Base-by-base conservation (phyloP, 2,797 vertebrate genomes). In the Centroberyx gerrardi region DNA sequence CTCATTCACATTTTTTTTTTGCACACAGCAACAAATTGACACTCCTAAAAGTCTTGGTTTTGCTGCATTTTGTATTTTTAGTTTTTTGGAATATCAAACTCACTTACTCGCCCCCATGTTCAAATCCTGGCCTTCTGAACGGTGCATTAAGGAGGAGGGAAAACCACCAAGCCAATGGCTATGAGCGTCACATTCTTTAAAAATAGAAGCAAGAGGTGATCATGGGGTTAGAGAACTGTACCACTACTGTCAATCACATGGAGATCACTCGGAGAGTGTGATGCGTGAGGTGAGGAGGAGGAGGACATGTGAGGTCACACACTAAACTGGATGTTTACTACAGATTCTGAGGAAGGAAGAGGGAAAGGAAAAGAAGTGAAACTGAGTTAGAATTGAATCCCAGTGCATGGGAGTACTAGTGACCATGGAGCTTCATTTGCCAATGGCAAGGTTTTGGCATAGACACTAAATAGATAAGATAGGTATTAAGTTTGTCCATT, bases 401-500 rank as follows among this genome's bases (percentile, higher is more conserved):
- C 22, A 15, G 38, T 33, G 63, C 52, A 38, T 73, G 58, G 58
- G 48, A 55, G 61, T 17, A 62, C 61, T 60, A 49, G 38, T 69
- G 55, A 74, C 52, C 52, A 0, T 5, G 8, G 51, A 76, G 68
- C 66, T 61, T 55, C 2, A 22, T 36, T 55, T 74, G 82, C 83
- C 78, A 74, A 33, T 59, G 61, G 56, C 22, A 36, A 38, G 27
- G 18, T 71, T 72, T 59, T 81, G 63, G 76, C 52, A 59, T 51
- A 49, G 44, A 88, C 83, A 84, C 84, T 83, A 88, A 82, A 77
- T 40, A 75, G 33, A 81, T 29, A 46, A 71, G 74, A 42, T 68
- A 72, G 68, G 22, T 71, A 10, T 69, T 52, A 58, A 61, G 85
- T 87, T 86, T 72, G 61, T 75, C 63, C 49, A 66, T 3, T 29